Evolutionary conservation across 2,797 vertebrate genomes (phyloP).

Genomic region (Chloroceryle amazona): DNA sequence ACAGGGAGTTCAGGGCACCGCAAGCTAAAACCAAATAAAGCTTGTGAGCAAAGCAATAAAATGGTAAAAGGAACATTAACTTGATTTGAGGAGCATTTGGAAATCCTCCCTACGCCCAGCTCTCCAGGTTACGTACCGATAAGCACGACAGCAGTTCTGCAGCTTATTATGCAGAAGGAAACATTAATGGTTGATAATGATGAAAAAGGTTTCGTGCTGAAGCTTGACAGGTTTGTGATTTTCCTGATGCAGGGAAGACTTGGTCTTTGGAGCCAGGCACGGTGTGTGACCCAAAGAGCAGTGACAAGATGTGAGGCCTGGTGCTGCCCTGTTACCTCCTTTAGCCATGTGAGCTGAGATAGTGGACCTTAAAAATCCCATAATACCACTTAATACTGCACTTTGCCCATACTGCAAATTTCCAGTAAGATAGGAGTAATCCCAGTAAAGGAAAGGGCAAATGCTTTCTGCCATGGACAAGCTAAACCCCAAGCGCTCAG

Average conservation of each 20-base stretch:
- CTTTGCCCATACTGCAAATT: background rate
- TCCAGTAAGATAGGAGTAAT: background rate
- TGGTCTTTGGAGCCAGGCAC: background rate
- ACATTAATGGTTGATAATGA: background rate
- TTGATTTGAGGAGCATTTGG: background rate
- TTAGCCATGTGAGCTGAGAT: background rate
- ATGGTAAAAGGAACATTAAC: background rate
- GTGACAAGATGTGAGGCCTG: background rate
- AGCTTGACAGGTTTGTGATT: slow-evolving; percentile 64
- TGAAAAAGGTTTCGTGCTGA: background rate
- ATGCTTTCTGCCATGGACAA: background rate
- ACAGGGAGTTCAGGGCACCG: background rate
- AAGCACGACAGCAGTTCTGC: background rate
- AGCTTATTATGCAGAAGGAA: background rate
- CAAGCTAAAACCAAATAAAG: background rate
- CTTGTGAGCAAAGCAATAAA: background rate
- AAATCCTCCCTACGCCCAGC: background rate
- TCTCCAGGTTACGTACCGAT: background rate
- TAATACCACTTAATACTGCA: background rate
- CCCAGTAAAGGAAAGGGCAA: background rate
- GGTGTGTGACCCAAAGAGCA: background rate
- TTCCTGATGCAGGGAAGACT: slow-evolving; percentile 52
- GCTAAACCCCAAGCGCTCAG: background rate
- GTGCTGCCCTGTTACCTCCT: background rate
- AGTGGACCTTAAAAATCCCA: background rate